Base-by-base conservation (phyloP, 2,113 vertebrate species). In the Apteryx owenii region DNA sequence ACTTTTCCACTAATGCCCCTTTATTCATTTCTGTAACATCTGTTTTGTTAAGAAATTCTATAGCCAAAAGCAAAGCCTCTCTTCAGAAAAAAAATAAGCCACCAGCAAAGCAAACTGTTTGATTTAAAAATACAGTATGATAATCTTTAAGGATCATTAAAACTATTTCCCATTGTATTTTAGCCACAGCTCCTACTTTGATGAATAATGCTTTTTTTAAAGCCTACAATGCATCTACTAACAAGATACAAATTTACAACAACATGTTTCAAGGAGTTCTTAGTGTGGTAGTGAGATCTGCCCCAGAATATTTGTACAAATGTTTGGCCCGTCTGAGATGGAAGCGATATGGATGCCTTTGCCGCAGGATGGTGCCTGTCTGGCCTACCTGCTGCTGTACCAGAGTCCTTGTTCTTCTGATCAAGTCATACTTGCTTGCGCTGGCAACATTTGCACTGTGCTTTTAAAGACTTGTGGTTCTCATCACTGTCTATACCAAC, bases 401-500 rank as follows among this genome's bases (percentile, higher is more conserved):
- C 31, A 33, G 22, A 4, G 8, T 28, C 28, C 69, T 5, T 2
- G 19, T 14, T 23, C 28, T 29, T 26, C 29, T 5, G 7, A 15
- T 31, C 31, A 9, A 5, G 9, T 5, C 40, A 3, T 5, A 3
- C 72, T 8, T 5, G 16, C 10, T 10, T 7, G 12, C 15, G 44
- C 80, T 6, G 25, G 5, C 33, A 5, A 1, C 15, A 2, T n/a
- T 5, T 7, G 36, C 33, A 8, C 51, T 6, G 68, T 1, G 6
- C 51, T 44, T 21, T 12, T 70, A 13, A 4, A 21, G 29, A 4
- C 62, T 31, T 5, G 8, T 5, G n/a, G 19, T 18, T 17, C 68
- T 33, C 4, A 0, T 29, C 50, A 3, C 22, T 16, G 12, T 1
- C 66, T 54, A 3, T 5, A 5, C 42, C 51, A 9, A 42, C n/a